These are phyloP conservation scores for Poeciliopsis prolifica DNA, from an alignment of 2,113 vertebrate species.

Conservation along the genomic window DNA sequence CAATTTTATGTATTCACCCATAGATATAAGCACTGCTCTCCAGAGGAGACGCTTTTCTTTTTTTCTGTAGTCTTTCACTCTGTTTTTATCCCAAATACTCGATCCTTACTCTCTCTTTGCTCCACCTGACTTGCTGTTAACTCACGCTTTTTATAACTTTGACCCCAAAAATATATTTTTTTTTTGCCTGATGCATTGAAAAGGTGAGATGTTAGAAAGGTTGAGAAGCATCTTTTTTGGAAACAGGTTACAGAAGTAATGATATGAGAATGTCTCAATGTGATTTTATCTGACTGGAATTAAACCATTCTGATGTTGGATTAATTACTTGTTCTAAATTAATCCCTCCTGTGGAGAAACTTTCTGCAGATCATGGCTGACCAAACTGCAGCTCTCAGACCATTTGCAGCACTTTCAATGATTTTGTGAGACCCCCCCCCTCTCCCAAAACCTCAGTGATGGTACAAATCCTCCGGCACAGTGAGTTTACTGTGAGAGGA, in stretches of 20 bases:
- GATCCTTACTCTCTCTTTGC: not conserved
- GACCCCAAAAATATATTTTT: not conserved
- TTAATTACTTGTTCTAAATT: not conserved
- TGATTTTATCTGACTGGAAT: not conserved
- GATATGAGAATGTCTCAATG: not conserved
- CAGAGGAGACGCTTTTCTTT: slow-evolving; percentile 37
- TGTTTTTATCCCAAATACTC: slow-evolving; percentile 24
- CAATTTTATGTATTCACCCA: slow-evolving; percentile 69
- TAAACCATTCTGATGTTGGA: not conserved
- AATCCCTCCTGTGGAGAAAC: not conserved
- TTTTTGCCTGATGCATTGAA: not conserved
- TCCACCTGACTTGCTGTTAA: not conserved
- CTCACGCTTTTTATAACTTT: not conserved
- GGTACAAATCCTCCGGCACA: not conserved
- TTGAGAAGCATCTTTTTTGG: not conserved
- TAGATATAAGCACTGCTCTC: slow-evolving; percentile 63
- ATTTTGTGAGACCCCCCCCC: not conserved
- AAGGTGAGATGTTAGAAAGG: not conserved
- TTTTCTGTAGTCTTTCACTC: slow-evolving; percentile 39
- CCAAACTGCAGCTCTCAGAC: not conserved
- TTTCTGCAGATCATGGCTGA: not conserved
- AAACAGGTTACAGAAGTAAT: not conserved
- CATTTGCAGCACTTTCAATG: not conserved
- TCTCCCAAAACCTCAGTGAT: not conserved
- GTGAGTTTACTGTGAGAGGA: no score